Conservation (phyloP, 2,888 invertebrate genomes). For the Adineta ricciae region DNA sequence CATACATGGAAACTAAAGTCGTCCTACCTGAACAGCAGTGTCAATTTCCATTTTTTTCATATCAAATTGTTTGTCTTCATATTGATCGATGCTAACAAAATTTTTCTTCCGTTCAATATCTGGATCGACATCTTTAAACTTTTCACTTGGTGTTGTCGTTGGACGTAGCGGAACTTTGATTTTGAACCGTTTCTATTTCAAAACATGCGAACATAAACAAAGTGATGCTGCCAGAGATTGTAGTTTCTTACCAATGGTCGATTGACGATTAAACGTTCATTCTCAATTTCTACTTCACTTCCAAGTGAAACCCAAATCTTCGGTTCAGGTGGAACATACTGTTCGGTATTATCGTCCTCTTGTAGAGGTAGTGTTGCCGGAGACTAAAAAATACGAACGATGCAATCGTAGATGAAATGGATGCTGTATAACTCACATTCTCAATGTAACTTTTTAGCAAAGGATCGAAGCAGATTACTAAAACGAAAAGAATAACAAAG, state of each 20-base stretch:
- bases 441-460: conserved; percentile 21
- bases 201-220: too few species aligned
- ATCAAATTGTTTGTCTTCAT: conserved; percentile 44
- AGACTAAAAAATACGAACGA: background rate
- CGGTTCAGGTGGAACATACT: conserved; percentile 46
- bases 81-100: conserved; percentile 43
- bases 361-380: conserved; percentile 24
- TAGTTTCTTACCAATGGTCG: conserved; percentile 40
- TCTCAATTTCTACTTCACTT: conserved; percentile 45
- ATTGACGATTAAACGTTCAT: conserved; percentile 40
- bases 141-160: conserved; percentile 36
- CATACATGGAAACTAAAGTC: background rate
- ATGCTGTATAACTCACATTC: conserved; percentile 13
- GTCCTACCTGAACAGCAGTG: conserved; percentile 42
- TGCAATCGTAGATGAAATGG: background rate
- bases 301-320: conserved; percentile 48
- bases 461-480: conserved; percentile 21
- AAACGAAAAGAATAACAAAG: background rate
- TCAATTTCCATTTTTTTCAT: conserved; percentile 44
- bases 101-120: conserved; percentile 44
- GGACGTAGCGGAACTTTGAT: background rate
- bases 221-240: too few species aligned
- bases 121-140: conserved; percentile 45
- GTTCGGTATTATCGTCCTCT: conserved; percentile 11
- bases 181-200: background rate